Percentiles rank a stretch among this genome's conserved stretches.
Evolutionary conservation across 2,113 vertebrate species (phyloP).

Genomic region (Macquaria australasica): DNA sequence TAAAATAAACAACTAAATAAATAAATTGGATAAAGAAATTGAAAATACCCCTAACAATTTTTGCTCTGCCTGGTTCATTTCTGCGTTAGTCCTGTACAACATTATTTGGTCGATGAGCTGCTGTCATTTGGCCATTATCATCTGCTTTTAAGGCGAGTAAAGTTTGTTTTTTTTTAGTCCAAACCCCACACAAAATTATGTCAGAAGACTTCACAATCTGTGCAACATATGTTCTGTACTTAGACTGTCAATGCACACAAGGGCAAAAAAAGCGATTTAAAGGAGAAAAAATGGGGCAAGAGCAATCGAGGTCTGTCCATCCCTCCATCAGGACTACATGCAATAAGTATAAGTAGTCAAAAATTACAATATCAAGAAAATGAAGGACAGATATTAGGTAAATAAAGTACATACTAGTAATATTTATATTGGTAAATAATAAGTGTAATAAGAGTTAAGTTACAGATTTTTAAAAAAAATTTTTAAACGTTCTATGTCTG

Average conservation of each 20-base stretch:
- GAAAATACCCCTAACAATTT: background rate
- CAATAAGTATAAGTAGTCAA: too few species aligned
- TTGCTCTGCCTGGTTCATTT: background rate
- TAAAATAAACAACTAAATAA: too few species aligned
- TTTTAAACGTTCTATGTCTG: background rate
- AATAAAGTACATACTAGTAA: background rate
- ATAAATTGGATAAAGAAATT: background rate
- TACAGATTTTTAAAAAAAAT: too few species aligned
- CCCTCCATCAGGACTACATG: background rate
- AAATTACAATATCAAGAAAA: background rate
- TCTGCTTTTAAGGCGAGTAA: too few species aligned
- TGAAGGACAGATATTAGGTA: background rate
- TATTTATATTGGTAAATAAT: background rate
- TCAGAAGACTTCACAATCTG: too few species aligned
- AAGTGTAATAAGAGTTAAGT: background rate
- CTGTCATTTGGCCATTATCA: background rate
- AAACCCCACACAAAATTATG: too few species aligned
- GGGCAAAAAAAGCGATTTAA: too few species aligned
- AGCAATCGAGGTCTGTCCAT: too few species aligned
- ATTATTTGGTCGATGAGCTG: background rate
- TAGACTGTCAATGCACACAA: too few species aligned
- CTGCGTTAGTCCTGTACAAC: background rate
- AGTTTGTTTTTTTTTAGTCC: too few species aligned
- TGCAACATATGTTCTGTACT: too few species aligned
- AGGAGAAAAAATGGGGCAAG: too few species aligned